Conservation (phyloP, 2,888 invertebrate genomes). For the Artemia sinica region DNA sequence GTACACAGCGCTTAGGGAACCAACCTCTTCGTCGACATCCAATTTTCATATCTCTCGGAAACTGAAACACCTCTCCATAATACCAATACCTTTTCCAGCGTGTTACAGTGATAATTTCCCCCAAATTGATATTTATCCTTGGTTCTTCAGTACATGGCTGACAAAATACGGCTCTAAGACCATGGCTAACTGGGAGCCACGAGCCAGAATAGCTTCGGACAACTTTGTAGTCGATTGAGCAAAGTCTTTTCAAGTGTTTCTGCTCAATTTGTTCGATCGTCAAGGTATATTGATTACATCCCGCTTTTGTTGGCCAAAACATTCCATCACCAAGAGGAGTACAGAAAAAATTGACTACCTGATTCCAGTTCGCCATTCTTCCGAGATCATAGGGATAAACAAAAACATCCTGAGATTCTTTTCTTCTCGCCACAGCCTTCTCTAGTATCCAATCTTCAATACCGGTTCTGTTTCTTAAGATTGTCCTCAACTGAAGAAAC, state of each 20-base stretch:
- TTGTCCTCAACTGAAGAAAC: constrained; percentile 63
- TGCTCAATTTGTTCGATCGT: constrained; percentile 74
- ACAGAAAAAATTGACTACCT: too few species aligned
- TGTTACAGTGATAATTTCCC: constrained; percentile 60
- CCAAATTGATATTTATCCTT: constrained; percentile 49
- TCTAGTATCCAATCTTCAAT: constrained; percentile 95
- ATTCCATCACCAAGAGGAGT: too few species aligned
- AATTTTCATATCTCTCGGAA: too few species aligned
- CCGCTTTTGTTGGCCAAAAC: too few species aligned
- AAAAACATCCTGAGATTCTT: constrained; percentile 36
- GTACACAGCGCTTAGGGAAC: too few species aligned
- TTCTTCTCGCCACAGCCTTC: constrained; percentile 57
- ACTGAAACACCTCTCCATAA: too few species aligned
- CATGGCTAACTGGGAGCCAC: constrained; percentile 56
- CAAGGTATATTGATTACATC: too few species aligned
- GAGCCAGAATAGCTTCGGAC: constrained; percentile 49
- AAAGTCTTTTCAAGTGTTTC: constrained; percentile 61
- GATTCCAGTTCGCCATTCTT: constrained; percentile 39
- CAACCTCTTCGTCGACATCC: too few species aligned
- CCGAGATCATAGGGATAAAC: constrained; percentile 75
- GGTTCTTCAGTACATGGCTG: constrained; percentile 75
- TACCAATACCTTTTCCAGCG: constrained; percentile 31
- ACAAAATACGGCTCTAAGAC: constrained; percentile 45
- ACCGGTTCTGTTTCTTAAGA: constrained; percentile 74
- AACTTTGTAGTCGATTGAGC: constrained; percentile 51